Base-by-base conservation (phyloP, 1,140 invertebrate species). In the Hylyphantes graminicola region DNA sequence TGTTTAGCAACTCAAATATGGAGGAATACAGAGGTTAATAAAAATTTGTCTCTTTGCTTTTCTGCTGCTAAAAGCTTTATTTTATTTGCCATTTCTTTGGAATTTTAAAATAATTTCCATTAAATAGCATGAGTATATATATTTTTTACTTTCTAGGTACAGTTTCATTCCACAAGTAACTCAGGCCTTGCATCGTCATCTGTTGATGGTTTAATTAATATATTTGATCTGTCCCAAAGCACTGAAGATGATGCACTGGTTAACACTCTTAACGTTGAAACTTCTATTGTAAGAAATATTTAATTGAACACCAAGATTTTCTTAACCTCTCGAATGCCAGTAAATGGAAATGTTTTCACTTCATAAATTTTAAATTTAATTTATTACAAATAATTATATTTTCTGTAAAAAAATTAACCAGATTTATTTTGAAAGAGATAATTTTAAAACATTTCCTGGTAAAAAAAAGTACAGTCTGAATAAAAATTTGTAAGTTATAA, bases 191-290 rank as follows among this genome's bases (percentile, higher is more conserved):
- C 93, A 64, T 93, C 94, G 0, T 95, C 95, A 0, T 94, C 95
- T 21, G 93, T 93, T 0, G 96, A 98, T 90, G 96, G 96, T 0
- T 90, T 97, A 1, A 93, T 97, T 0, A 97, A 97, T 90, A 88
- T 96, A 19, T 98, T 94, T 89, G 94, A 97, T 89, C 90, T 97
- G 2, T 92, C 91, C 67, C 90, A 96, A 89, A 86, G 90, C 0
- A 91, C 89, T 3, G 96, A 98, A 90, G 95, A 96, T 84, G 94
- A 95, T 88, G 96, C 96, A 0, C 90, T 98, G 1, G 89, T 90
- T 19, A 93, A 93, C 87, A 94, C 94, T 2, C 91, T 96, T n/a
- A 97, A 97, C 88, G 93, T 95, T 12, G 94, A 95, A 88, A 94
- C 93, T 79, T 94, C 94, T 59, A 93, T 97, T 70, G 94, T 95